Evolutionary conservation across 2,797 vertebrate genomes (phyloP).

Genomic region (Pangasius macronema): DNA sequence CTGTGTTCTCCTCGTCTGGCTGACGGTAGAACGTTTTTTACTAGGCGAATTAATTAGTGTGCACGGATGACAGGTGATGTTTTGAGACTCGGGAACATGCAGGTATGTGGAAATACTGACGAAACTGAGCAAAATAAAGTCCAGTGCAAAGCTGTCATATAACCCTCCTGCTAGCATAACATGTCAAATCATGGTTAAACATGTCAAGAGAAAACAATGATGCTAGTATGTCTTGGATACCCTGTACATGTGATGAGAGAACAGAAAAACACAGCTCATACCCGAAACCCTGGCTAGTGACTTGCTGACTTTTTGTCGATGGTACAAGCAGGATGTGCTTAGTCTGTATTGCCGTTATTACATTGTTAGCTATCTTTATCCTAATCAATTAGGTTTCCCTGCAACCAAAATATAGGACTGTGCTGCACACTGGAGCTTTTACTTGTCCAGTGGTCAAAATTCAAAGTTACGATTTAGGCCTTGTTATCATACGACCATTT

Average conservation of each 20-base stretch:
- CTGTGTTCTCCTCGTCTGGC: background rate
- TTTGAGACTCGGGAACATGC: background rate
- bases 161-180: background rate
- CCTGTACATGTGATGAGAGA: background rate
- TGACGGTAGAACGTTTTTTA: background rate
- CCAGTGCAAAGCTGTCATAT: background rate
- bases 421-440: background rate
- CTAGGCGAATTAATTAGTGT: background rate
- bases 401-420: background rate
- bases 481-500: background rate
- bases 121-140: constrained; percentile 6
- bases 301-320: background rate
- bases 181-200: background rate
- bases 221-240: background rate
- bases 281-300: background rate
- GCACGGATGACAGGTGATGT: background rate
- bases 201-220: background rate
- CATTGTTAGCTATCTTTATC: background rate
- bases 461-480: too few species aligned
- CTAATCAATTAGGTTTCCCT: too few species aligned
- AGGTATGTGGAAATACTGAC: constrained; percentile 12
- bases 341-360: background rate
- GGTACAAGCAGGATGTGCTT: background rate
- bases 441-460: background rate
- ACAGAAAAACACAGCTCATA: background rate